Conservation (phyloP, 2,888 invertebrate genomes). For the Ariolimax columbianus region DNA sequence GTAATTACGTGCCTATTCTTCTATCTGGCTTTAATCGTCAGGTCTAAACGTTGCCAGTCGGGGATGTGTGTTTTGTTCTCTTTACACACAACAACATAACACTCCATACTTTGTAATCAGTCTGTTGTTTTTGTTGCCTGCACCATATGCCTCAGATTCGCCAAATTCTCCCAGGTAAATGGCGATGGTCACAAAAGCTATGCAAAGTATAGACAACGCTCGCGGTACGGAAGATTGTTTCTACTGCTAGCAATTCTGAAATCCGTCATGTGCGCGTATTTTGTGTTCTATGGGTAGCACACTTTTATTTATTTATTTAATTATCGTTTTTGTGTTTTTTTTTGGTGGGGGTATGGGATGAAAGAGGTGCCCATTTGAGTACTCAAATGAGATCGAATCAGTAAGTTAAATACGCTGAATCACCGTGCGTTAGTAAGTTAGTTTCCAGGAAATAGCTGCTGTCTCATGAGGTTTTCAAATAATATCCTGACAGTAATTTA, state of each 20-base stretch:
- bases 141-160: background rate
- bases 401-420: no score
- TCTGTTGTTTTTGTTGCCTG: background rate
- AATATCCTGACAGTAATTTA: no score
- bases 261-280: background rate
- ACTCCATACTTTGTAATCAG: background rate
- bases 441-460: no score
- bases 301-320: no score
- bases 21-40: background rate
- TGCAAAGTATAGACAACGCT: background rate
- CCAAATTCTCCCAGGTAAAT: background rate
- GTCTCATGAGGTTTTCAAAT: no score
- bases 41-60: background rate
- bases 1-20: slow-evolving; percentile 23
- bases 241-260: background rate
- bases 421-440: no score
- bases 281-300: no score
- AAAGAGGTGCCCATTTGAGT: no score
- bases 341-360: no score
- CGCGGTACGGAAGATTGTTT: background rate
- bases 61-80: background rate
- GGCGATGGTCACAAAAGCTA: background rate
- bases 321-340: no score
- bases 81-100: slow-evolving; percentile 8
- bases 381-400: no score